Conservation (phyloP, 1,140 invertebrate species). For the Drosophila pandora region DNA sequence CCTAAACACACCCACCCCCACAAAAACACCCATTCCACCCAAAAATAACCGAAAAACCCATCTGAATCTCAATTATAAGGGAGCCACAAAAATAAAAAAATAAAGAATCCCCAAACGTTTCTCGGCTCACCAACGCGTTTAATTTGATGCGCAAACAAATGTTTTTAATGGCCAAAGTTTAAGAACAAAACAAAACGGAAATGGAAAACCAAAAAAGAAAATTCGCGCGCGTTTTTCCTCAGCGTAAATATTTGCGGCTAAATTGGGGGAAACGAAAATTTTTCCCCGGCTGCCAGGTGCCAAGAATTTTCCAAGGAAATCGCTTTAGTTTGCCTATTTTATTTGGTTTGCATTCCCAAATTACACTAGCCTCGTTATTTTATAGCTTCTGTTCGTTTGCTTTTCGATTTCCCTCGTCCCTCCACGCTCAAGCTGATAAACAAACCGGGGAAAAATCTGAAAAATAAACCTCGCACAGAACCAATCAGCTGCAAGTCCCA, state of each 20-base stretch:
- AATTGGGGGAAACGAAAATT: slow-evolving; percentile 49
- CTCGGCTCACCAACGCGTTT: slow-evolving; percentile 61
- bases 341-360: slow-evolving; percentile 26
- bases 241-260: slow-evolving; percentile 64
- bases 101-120: slow-evolving; percentile 25
- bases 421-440: slow-evolving; percentile 22
- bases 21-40: slow-evolving; percentile 5
- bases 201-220: slow-evolving; percentile 9
- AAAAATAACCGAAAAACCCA: slow-evolving; percentile 11
- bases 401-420: slow-evolving; percentile 38
- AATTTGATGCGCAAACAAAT: slow-evolving; percentile 78
- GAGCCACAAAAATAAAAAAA: slow-evolving; percentile 1
- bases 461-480: slow-evolving; percentile 57
- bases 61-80: slow-evolving; percentile 22
- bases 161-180: slow-evolving; percentile 71
- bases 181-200: slow-evolving; percentile 19
- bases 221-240: slow-evolving; percentile 4
- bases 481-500: slow-evolving; percentile 64
- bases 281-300: slow-evolving; percentile 42
- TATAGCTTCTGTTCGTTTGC: slow-evolving; percentile 25
- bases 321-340: slow-evolving; percentile 20
- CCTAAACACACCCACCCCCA: not conserved
- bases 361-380: slow-evolving; percentile 33
- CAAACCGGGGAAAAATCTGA: slow-evolving; percentile 28
- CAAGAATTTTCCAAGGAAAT: slow-evolving; percentile 21